phyloP scores from a whole-genome alignment of 2,113 vertebrate genomes.

The Ascaphus truei region DNA sequence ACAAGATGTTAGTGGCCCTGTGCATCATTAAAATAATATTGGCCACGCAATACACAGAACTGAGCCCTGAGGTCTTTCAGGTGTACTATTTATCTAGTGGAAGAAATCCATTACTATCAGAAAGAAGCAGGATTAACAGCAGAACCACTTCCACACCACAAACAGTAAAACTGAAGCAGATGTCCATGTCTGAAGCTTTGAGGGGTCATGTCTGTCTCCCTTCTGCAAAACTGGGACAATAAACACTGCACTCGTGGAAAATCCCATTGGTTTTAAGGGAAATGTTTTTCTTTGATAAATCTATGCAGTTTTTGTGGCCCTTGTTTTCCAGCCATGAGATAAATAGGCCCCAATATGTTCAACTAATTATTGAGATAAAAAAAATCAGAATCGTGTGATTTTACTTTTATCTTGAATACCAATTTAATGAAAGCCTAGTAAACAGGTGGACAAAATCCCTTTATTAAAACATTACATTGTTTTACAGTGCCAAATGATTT shows the following conservation, averaged over 20 bases:
- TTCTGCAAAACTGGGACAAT: no score
- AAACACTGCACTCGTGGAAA: no score
- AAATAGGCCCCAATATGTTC: no score
- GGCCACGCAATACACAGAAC: slow-evolving; percentile 2
- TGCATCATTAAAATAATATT: slow-evolving; percentile 24
- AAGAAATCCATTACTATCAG: slow-evolving; percentile 8
- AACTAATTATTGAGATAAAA: slow-evolving; percentile 13
- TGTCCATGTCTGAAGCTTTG: slow-evolving; percentile 10
- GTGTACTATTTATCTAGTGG: slow-evolving; percentile 7
- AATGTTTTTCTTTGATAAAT: no score
- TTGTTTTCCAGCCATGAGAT: no score
- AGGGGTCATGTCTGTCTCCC: no score
- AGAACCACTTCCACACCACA: not conserved
- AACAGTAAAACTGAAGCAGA: slow-evolving; percentile 17
- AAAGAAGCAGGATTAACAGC: not conserved
- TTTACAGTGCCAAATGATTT: not conserved
- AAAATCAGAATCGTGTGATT: slow-evolving; percentile 1
- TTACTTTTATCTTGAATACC: slow-evolving; percentile 2
- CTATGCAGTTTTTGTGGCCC: no score
- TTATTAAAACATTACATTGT: not conserved
- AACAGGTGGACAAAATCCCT: not conserved
- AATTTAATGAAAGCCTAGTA: not conserved
- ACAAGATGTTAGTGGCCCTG: slow-evolving; percentile 11
- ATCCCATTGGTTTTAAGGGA: no score
- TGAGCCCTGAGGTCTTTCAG: slow-evolving; percentile 28